These are phyloP conservation scores for Thamnaconus septentrionalis DNA, from an alignment of 2,113 vertebrate species.

Conservation along the genomic window DNA sequence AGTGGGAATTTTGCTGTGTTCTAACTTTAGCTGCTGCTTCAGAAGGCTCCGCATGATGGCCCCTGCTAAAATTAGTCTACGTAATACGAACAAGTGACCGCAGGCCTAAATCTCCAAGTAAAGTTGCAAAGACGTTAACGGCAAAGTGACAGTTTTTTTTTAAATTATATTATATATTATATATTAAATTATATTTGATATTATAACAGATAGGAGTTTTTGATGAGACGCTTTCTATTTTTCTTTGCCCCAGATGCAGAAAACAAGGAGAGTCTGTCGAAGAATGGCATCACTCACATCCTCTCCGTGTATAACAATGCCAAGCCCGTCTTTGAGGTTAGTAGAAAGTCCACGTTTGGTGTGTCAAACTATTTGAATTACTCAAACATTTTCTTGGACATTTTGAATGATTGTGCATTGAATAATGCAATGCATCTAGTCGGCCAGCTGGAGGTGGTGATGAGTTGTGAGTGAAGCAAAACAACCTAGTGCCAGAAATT, in stretches of 20 bases:
- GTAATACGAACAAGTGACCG: constrained; percentile 27
- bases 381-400: neutral
- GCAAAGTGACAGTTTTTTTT: no score
- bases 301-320: constrained; percentile 84
- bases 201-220: neutral
- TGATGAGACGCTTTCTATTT: neutral
- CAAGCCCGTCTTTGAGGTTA: constrained; percentile 81
- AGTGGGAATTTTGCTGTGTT: constrained; percentile 25
- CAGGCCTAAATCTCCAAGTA: constrained; percentile 2
- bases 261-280: constrained; percentile 77
- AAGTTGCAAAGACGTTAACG: neutral
- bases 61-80: constrained; percentile 57
- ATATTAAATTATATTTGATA: neutral
- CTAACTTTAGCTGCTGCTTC: constrained; percentile 56
- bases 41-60: constrained; percentile 23
- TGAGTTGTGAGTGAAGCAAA: constrained; percentile 24
- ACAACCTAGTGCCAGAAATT: neutral
- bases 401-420: neutral
- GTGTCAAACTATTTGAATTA: constrained; percentile 7
- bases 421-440: constrained; percentile 32
- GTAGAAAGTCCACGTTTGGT: constrained; percentile 19
- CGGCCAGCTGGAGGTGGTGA: constrained; percentile 66
- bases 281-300: constrained; percentile 85
- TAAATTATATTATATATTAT: neutral
- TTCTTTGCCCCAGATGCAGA: constrained; percentile 79